These are phyloP conservation scores for Pipistrellus pygmaeus DNA, from an alignment of 2,797 vertebrate species.

Conservation along the genomic window DNA sequence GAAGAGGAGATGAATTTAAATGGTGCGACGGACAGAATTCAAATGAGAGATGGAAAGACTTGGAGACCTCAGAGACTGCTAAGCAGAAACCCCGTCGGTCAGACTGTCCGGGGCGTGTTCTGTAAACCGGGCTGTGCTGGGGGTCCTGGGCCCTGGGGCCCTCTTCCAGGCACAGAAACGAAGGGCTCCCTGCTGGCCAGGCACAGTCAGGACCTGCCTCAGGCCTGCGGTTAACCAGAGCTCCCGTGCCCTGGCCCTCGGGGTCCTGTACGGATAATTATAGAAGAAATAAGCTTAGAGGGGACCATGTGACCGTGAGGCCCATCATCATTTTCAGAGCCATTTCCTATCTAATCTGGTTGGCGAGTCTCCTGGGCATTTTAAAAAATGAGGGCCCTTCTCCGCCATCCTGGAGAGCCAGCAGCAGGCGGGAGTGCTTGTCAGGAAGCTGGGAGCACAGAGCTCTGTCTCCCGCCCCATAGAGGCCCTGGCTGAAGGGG, in stretches of 20 bases:
- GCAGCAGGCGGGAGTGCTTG: not conserved
- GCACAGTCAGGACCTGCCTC: not conserved
- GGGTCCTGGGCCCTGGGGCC: not conserved
- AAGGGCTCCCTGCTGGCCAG: rapidly evolving
- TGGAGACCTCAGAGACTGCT: not conserved
- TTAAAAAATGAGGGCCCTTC: not conserved
- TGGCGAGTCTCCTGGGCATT: not conserved
- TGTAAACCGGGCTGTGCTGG: not conserved
- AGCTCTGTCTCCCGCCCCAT: rapidly evolving
- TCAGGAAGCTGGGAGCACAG: not conserved
- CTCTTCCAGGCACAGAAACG: not conserved
- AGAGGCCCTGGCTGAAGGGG: not conserved
- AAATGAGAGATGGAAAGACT: slow-evolving; percentile 5
- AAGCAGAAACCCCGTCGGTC: not conserved
- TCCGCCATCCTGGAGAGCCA: not conserved
- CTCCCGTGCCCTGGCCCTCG: not conserved
- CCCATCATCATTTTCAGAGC: not conserved
- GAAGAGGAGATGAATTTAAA: slow-evolving; percentile 55
- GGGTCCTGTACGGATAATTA: not conserved
- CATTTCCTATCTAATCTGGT: not conserved
- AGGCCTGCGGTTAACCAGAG: not conserved
- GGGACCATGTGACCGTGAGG: not conserved
- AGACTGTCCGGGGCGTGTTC: not conserved
- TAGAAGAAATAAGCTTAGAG: not conserved
- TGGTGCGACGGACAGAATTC: slow-evolving; percentile 52